phyloP scores from a whole-genome alignment of 2,113 vertebrate genomes.

The Camelus bactrianus region DNA sequence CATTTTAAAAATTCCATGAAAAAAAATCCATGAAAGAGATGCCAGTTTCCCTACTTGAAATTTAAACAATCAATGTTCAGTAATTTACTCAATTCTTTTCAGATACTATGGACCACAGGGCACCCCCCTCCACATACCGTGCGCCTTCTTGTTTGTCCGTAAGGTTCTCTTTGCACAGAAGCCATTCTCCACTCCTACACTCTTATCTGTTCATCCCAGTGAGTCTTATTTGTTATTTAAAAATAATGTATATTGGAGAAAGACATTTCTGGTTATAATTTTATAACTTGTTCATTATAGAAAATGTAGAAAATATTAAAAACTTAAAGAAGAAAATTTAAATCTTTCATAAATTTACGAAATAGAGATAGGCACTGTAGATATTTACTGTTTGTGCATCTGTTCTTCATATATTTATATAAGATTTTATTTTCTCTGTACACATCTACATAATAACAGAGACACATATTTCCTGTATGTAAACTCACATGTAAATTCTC shows the following conservation, averaged over 20 bases:
- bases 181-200: background rate
- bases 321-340: background rate
- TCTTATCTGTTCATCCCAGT: background rate
- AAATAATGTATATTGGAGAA: background rate
- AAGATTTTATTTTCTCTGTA: background rate
- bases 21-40: background rate
- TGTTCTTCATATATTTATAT: background rate
- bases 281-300: background rate
- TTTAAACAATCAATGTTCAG: background rate
- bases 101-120: rapidly evolving
- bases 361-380: background rate
- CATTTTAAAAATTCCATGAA: background rate
- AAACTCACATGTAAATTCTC: background rate
- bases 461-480: background rate
- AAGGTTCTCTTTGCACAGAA: background rate
- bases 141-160: background rate
- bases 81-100: background rate
- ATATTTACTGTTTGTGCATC: background rate
- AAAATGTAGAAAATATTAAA: conserved; percentile 11
- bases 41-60: background rate
- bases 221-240: background rate
- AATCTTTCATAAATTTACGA: background rate
- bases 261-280: background rate
- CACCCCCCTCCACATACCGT: rapidly evolving
- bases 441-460: background rate